Base-by-base conservation (phyloP, 1,140 invertebrate genomes). In the Bombus vancouverensis region DNA sequence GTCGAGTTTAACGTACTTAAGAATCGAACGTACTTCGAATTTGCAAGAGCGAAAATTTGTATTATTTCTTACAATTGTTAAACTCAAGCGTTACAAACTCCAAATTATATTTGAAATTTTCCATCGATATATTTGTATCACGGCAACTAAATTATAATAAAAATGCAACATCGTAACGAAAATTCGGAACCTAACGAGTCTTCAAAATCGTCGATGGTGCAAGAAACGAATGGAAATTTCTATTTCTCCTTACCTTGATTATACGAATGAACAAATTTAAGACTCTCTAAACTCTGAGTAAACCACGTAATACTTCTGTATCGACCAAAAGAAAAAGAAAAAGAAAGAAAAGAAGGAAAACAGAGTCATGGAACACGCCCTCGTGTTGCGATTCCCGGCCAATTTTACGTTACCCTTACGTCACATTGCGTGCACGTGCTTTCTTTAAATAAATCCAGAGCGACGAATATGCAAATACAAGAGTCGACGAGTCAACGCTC, bases 391-490 rank as follows among this genome's bases (percentile, higher is more conserved):
- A 66, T 47, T 28, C 25, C 22, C 10, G 28, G 8, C 44, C 22
- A 47, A 80, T 28, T 80, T 80, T 47, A 71, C 66, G 34, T 25
- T 81, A 72, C 12, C 9, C 44, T 72, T 81, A 68, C 77, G 77
- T 79, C 39, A 79, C 47, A 39, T 15, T 18, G 12, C 12, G 28
- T 42, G n/a, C 79, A 57, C 79, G 79, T 81, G 68, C 47, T 68
- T 76, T 68, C 39, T 53, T 66, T 44, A 66, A 53, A 47, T 65
- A 83, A 76, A 66, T 66, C 18, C 39, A 66, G 25, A 32, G 22
- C 65, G 81, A 68, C 42, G 81, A 68, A 53, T 77, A 83, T 83
- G 81, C 74, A 78, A 83, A 83, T 78, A 76, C 39, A 25, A 25
- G 39, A 81, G 37, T 32, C 42, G 72, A 42, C 59, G 62, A 83